Conservation (phyloP, 2,113 vertebrate genomes). For the Scytalopus superciliaris region DNA sequence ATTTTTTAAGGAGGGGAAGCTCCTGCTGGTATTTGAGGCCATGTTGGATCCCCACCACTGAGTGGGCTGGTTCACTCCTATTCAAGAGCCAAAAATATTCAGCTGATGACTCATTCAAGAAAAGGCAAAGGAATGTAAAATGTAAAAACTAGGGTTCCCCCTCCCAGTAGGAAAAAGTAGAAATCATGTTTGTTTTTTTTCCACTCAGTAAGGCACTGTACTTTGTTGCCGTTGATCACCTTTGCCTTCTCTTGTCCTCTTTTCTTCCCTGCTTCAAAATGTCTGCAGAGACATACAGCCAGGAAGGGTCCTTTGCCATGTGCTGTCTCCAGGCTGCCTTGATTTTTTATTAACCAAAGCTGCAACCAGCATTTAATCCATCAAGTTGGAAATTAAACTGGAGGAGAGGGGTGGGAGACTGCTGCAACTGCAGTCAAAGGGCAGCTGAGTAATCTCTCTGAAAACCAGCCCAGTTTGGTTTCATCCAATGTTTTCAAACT, state of each 20-base stretch:
- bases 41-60: background rate
- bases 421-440: conserved; percentile 42
- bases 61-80: background rate
- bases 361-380: background rate
- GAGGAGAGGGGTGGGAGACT: background rate
- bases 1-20: background rate
- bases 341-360: background rate
- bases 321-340: background rate
- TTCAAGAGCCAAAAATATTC: background rate
- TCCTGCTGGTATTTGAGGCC: background rate
- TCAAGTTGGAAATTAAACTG: background rate
- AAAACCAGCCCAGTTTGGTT: background rate
- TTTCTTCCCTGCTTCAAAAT: background rate
- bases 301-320: background rate
- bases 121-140: background rate
- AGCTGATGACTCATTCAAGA: background rate
- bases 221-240: background rate
- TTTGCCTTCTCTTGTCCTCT: background rate
- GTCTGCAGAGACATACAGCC: fast-evolving
- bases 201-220: background rate
- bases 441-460: conserved; percentile 31
- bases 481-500: background rate
- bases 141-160: background rate
- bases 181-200: background rate
- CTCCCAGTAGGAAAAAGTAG: background rate